Percentiles rank a stretch among this genome's conserved stretches.
phyloP scores from a whole-genome alignment of 2,113 vertebrate genomes.

The Zosterops japonicus region DNA sequence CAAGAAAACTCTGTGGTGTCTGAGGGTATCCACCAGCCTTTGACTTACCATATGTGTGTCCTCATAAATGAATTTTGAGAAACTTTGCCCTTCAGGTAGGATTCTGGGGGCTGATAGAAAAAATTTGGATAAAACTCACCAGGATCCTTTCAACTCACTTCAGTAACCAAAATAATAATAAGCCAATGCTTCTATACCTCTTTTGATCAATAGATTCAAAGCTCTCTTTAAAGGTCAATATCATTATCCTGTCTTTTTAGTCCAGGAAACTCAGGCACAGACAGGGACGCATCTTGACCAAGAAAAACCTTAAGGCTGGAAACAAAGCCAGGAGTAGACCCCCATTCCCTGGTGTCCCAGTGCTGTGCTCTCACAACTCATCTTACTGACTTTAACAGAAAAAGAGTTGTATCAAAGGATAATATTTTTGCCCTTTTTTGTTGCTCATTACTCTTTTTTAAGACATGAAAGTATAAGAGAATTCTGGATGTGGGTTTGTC shows the following conservation, averaged over 20 bases:
- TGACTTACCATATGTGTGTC: neutral
- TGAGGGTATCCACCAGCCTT: neutral
- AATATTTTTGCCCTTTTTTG: neutral
- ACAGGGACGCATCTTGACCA: neutral
- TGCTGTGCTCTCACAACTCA: neutral
- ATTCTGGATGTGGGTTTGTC: neutral
- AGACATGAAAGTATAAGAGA: neutral
- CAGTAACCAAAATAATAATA: conserved; percentile 41
- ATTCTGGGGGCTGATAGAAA: neutral
- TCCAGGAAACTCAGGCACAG: neutral
- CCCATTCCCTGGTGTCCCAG: neutral
- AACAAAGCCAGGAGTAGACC: neutral
- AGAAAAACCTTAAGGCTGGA: neutral
- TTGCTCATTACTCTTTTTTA: neutral
- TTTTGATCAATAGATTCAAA: conserved; percentile 22
- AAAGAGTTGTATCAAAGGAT: neutral
- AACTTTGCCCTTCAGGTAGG: neutral
- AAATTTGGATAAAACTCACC: neutral
- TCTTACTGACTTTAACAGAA: neutral
- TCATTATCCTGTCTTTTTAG: conserved; percentile 4
- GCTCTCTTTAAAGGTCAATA: conserved; percentile 10
- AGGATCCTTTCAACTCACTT: neutral
- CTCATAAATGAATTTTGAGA: neutral
- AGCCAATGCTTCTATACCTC: neutral
- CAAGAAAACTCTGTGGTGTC: neutral